These are phyloP conservation scores for Eidolon helvum DNA, from an alignment of 2,113 vertebrate species.

Conservation along the genomic window DNA sequence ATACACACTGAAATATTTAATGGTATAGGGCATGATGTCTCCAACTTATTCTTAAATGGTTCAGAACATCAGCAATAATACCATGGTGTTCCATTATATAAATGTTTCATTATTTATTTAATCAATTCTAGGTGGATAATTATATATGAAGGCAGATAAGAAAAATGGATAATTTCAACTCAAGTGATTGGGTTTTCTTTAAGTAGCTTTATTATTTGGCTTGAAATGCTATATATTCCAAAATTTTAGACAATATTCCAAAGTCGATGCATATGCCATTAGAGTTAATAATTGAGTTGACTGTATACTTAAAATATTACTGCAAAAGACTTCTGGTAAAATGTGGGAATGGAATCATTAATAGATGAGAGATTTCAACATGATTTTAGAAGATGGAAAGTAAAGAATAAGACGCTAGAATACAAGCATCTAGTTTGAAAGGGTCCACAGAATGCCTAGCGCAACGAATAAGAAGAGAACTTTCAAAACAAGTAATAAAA, in stretches of 20 bases:
- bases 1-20: slow-evolving; percentile 36
- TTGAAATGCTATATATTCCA: slow-evolving; percentile 2
- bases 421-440: not conserved
- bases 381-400: not conserved
- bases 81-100: not conserved
- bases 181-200: not conserved
- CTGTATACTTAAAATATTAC: not conserved
- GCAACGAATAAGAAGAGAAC: not conserved
- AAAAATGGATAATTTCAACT: slow-evolving; percentile 10
- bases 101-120: slow-evolving; percentile 25
- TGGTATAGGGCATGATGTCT: not conserved
- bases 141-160: slow-evolving; percentile 13
- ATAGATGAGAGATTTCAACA: not conserved
- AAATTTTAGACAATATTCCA: slow-evolving; percentile 2
- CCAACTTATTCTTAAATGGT: not conserved
- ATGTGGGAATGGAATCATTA: not conserved
- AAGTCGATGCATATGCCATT: not conserved
- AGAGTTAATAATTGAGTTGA: slow-evolving; percentile 37
- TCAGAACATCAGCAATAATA: not conserved
- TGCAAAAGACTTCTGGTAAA: not conserved
- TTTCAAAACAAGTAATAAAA: not conserved
- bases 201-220: slow-evolving; percentile 1
- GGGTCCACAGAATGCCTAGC: not conserved
- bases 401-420: not conserved
- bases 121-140: not conserved